Evolutionary conservation across 2,113 vertebrate genomes (phyloP), one percentile per base, ranked within the genome.

Genomic region (Zapornia atra): DNA sequence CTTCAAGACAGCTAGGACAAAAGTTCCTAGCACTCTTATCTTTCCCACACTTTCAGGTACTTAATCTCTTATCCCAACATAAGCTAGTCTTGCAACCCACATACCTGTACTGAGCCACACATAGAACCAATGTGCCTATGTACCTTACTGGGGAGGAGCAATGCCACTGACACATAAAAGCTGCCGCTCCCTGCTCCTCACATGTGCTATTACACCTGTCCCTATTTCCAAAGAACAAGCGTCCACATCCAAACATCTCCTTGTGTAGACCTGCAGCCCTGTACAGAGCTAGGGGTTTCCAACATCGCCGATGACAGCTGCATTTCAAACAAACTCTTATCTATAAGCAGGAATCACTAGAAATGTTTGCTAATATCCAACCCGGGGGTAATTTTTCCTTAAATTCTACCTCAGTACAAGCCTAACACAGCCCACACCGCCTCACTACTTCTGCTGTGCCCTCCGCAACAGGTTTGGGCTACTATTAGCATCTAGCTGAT

Each of bases 51-150:
- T 17, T n/a, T 57, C 40, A 48, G 20, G 13, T 28, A 73, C 21
- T 59, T 57, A 33, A 87, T 75, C 22, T 61, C 42, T 51, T 24
- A 16, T 48, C 15, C 61, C 31, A 71, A 15, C 33, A 42, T 11
- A 44, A n/a, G 5, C 42, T 40, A 4, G 46, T 64, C 12, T 12
- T 54, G 34, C 1, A 1, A 63, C 20, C 24, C 34, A n/a, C 51
- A 77, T 14, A 71, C 15, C 54, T 53, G 34, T 25, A 65, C 9
- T 11, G 63, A 72, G 57, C 61, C 25, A 85, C 20, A 48, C 1
- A 3, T 4, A 10, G 22, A 56, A 54, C 26, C 86, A 40, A 53
- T 4, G 5, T 0, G 0, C 36, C 25, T 59, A 34, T 31, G 31
- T n/a, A 44, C 25, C n/a, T 75, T 66, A 31, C 36, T 59, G 33